Evolutionary conservation across 2,888 invertebrate species (phyloP).

Genomic region (Caenorhabditis sulstoni): DNA sequence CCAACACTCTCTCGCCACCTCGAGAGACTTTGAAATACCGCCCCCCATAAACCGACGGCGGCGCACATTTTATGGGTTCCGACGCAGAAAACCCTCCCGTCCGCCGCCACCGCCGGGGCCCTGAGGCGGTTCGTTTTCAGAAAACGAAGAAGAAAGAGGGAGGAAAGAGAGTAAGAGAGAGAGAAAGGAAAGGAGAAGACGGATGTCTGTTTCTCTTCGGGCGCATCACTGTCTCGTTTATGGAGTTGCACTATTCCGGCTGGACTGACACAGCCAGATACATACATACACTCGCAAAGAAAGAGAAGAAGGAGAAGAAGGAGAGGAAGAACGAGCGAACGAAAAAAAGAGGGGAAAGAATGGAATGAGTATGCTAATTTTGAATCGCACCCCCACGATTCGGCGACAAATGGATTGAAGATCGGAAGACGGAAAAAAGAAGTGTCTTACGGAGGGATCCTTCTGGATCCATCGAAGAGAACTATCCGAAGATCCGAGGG

Average conservation of each 20-base stretch:
- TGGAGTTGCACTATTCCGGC: slow-evolving; percentile 51
- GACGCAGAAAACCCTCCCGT: slow-evolving; percentile 18
- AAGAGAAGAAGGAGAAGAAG: background rate
- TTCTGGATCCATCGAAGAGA: no score
- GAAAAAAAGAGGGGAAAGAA: slow-evolving; percentile 1
- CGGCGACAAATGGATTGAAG: background rate
- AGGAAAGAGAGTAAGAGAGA: slow-evolving; percentile 33
- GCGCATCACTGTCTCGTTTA: slow-evolving; percentile 11
- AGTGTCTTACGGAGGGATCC: background rate
- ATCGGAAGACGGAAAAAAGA: background rate
- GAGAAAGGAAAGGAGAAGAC: slow-evolving; percentile 10
- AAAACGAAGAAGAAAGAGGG: background rate
- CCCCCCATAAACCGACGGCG: slow-evolving; percentile 56
- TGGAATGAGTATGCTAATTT: slow-evolving; percentile 36
- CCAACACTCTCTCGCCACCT: slow-evolving; percentile 8
- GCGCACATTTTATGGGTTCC: slow-evolving; percentile 57
- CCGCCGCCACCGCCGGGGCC: slow-evolving; percentile 2
- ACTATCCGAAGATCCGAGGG: no score
- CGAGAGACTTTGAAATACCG: slow-evolving; percentile 29
- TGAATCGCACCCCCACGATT: no score
- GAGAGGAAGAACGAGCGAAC: slow-evolving; percentile 3
- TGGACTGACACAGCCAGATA: no score
- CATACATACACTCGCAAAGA: background rate
- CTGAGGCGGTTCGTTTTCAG: slow-evolving; percentile 21
- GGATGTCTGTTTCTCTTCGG: background rate